phyloP scores from a whole-genome alignment of 2,113 vertebrate species.

The Periophthalmodon schlosseri region DNA sequence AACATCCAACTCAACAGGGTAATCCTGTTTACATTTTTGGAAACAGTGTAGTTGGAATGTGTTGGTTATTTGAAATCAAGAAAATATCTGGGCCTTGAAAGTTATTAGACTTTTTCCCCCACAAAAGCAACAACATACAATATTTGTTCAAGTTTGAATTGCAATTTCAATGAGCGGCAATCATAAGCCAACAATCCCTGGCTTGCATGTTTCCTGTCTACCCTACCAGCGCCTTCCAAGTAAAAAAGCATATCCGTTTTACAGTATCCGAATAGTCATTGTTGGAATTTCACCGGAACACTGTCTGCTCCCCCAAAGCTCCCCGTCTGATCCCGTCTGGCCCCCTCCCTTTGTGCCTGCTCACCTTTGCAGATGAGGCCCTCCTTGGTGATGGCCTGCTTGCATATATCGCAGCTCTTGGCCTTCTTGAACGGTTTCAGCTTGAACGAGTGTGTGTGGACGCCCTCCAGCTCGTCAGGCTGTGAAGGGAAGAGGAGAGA shows the following conservation, averaged over 20 bases:
- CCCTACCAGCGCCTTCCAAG: not conserved
- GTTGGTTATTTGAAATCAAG: not conserved
- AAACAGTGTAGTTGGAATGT: too few species aligned
- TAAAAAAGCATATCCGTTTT: not conserved
- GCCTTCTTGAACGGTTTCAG: constrained; percentile 95
- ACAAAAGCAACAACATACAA: not conserved
- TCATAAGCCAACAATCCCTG: not conserved
- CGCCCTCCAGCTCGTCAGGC: constrained; percentile 91
- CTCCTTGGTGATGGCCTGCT: constrained; percentile 92
- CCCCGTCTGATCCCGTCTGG: not conserved
- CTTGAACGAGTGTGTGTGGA: constrained; percentile 88
- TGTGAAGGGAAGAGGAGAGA: constrained; percentile 53
- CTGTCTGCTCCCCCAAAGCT: constrained; percentile 5
- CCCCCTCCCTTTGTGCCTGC: constrained; percentile 28
- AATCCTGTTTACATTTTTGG: not conserved
- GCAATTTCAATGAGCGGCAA: not conserved
- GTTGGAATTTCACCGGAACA: constrained; percentile 6
- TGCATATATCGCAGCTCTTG: constrained; percentile 91
- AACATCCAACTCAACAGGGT: not conserved
- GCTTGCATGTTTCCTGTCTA: not conserved
- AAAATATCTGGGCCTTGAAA: not conserved
- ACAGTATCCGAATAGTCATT: not conserved
- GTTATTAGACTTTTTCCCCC: not conserved
- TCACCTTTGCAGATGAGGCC: constrained; percentile 92
- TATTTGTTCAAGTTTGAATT: not conserved